These are phyloP conservation scores for Perithous albicinctus DNA, from an alignment of 2,888 invertebrate species.

Conservation along the genomic window DNA sequence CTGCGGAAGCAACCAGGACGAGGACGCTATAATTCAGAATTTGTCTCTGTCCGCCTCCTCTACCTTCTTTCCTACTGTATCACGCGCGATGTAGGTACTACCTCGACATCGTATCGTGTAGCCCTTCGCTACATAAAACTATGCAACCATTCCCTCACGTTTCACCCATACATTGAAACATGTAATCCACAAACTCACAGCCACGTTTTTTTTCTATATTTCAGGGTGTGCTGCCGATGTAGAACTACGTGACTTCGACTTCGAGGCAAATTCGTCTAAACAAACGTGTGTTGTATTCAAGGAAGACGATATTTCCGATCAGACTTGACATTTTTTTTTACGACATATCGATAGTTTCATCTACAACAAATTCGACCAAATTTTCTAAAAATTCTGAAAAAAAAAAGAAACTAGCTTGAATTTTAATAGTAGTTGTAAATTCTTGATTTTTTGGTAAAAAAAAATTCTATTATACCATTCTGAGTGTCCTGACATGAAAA, in stretches of 20 bases:
- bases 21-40: slow-evolving; percentile 26
- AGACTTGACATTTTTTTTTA: no score
- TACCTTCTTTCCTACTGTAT: background rate
- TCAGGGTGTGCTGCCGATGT: slow-evolving; percentile 50
- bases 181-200: background rate
- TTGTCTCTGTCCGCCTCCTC: background rate
- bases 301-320: background rate
- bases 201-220: slow-evolving; percentile 40
- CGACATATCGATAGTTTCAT: no score
- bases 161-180: background rate
- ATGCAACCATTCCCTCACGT: background rate
- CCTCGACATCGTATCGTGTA: background rate
- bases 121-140: background rate
- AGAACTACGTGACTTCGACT: background rate
- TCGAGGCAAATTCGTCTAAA: background rate
- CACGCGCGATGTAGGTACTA: background rate
- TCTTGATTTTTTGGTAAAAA: no score
- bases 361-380: no score
- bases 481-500: no score
- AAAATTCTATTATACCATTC: no score
- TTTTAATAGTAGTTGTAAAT: no score
- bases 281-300: background rate
- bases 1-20: background rate
- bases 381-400: no score
- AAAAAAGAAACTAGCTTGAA: no score